Base-by-base conservation (phyloP, 1,140 invertebrate genomes). In the Hyphantria cunea region DNA sequence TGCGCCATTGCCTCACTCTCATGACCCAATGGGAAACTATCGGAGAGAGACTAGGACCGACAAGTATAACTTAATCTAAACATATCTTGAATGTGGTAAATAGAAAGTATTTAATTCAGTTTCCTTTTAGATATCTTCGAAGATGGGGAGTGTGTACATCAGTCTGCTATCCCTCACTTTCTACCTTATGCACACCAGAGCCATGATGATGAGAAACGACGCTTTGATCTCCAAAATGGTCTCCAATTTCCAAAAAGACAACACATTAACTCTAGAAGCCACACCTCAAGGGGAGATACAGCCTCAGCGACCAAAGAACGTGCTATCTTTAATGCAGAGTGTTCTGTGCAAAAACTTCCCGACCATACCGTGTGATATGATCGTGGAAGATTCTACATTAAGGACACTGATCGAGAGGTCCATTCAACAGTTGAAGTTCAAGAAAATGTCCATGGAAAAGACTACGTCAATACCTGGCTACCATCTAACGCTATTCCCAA, bases 291-390 rank as follows among this genome's bases (percentile, higher is more conserved):
- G 17, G 11, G 31, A 51, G 9, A 15, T 9, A 5, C 15, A 53
- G 11, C 6, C n/a, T 0, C 12, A 10, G 32, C 72, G 50, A 14
- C 69, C 34, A 0, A 41, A 55, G 9, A 68, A 68, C 33, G 63
- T 86, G 0, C n/a, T 87, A n/a, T 54, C 55, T 0, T 32, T 79
- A 6, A 87, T 90, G 85, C 84, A 86, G 45, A 76, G 76, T n/a
- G 78, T 88, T 3, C 68, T 90, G 0, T 90, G 85, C 64, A 82
- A 68, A 17, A 85, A 87, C 66, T 90, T 87, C 41, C 84, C 83
- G 0, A 54, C 70, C 0, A 80, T 90, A 2, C 87, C 87, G 0
- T 90, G 87, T 55, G 51, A 80, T 0, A 58, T 88, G 17, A 90
- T 90, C 31, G 66, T 58, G 5, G 45, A 80, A 15, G 87, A 90